Percentiles rank a stretch among this genome's conserved stretches.
Conservation (phyloP, 2,888 invertebrate genomes). For the Mimachlamys varia region DNA sequence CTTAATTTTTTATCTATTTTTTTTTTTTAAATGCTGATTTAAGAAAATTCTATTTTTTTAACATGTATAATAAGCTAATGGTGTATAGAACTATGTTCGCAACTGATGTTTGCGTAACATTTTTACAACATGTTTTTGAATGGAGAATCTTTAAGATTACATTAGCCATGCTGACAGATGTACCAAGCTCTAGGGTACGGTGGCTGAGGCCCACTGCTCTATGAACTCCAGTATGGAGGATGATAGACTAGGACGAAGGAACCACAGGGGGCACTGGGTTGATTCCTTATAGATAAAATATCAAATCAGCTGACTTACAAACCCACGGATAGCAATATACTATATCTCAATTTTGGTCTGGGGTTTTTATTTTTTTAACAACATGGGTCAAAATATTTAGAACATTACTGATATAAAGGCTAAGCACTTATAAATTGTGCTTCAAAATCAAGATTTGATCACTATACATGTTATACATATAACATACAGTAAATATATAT, state of each 20-base stretch:
- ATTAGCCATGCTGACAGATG: not conserved
- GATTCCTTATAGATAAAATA: not conserved
- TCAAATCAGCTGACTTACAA: not conserved
- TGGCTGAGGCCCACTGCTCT: not conserved
- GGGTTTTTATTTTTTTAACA: not conserved
- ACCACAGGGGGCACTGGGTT: not conserved
- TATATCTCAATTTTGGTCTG: not conserved
- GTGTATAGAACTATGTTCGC: not conserved
- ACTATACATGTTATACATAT: too few relatives aligned
- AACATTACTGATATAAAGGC: not conserved
- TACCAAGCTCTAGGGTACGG: not conserved
- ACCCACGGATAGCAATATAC: not conserved
- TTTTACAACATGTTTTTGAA: slow-evolving; percentile 11
- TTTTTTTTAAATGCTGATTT: not conserved
- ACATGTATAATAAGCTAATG: not conserved
- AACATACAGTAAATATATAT: too few relatives aligned
- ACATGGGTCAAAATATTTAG: not conserved
- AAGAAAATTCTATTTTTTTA: not conserved
- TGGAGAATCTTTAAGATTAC: slow-evolving; percentile 2
- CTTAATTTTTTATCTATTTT: not conserved
- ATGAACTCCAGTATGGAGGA: slow-evolving; percentile 1
- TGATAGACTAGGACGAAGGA: not conserved
- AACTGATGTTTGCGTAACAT: not conserved
- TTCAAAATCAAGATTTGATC: too few relatives aligned
- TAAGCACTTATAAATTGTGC: not conserved